A percentile compares a stretch with the other conserved stretches of the same genome.
These are phyloP conservation scores for Centruroides vittatus DNA, from an alignment of 1,140 invertebrate genomes.

Conservation along the genomic window DNA sequence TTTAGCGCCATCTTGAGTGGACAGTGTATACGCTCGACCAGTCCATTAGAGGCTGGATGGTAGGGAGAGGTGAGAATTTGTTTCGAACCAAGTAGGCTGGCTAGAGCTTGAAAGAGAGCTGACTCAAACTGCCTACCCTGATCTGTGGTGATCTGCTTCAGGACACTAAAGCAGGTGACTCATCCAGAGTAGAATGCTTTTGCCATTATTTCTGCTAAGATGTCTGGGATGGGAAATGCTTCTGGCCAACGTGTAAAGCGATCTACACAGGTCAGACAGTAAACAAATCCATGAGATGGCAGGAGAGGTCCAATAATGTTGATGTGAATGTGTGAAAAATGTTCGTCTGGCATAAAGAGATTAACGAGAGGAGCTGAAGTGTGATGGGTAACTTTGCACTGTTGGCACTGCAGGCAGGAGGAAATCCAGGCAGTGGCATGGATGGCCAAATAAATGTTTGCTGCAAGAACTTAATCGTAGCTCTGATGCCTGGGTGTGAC, in stretches of 20 bases:
- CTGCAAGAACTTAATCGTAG: background rate
- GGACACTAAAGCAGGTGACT: background rate
- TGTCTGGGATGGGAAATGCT: conserved; percentile 23
- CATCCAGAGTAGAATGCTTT: background rate
- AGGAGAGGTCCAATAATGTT: background rate
- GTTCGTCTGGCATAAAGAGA: background rate
- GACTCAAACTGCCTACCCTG: background rate
- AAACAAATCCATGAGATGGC: background rate
- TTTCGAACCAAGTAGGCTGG: background rate
- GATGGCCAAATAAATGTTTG: background rate
- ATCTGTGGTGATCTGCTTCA: background rate
- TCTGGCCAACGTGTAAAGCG: conserved; percentile 20
- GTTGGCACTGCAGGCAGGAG: background rate
- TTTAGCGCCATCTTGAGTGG: too few relatives aligned
- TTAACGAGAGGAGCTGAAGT: background rate
- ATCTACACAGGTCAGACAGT: background rate
- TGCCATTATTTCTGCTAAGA: background rate
- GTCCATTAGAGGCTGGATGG: background rate
- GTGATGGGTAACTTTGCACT: background rate
- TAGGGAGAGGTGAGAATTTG: background rate
- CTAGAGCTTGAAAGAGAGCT: background rate
- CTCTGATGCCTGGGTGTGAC: background rate
- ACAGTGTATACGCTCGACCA: background rate
- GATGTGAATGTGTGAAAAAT: background rate
- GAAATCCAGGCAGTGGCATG: background rate